phyloP scores from a whole-genome alignment of 2,797 vertebrate genomes.

The Atherinosoma microstoma region DNA sequence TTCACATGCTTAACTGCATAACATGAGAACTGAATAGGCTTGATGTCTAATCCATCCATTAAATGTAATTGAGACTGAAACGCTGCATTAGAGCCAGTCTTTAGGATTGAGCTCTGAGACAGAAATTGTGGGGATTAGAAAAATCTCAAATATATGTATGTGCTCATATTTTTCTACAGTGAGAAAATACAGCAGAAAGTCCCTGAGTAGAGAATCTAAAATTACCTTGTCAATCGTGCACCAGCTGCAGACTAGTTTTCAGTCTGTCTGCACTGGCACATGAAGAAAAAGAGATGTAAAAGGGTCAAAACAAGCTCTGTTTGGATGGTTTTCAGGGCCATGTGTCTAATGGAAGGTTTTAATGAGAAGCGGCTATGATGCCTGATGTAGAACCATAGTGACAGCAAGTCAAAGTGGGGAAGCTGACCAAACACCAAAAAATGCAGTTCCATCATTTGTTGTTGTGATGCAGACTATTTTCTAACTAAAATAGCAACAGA shows the following conservation, averaged over 20 bases:
- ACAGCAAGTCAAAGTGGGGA: slow-evolving; percentile 70
- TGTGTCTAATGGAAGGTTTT: slow-evolving; percentile 77
- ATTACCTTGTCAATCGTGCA: slow-evolving; percentile 73
- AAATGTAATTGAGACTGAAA: slow-evolving; percentile 74
- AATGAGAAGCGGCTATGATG: slow-evolving; percentile 75
- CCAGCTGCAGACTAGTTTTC: slow-evolving; percentile 56
- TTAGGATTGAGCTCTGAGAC: slow-evolving; percentile 65
- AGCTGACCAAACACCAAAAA: slow-evolving; percentile 55
- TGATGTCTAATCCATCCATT: slow-evolving; percentile 75
- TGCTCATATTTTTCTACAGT: slow-evolving; percentile 42
- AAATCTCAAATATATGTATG: slow-evolving; percentile 63
- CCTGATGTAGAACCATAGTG: slow-evolving; percentile 73
- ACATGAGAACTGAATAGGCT: slow-evolving; percentile 63
- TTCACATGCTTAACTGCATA: slow-evolving; percentile 61
- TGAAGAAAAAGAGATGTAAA: slow-evolving; percentile 58
- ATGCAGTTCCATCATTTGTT: slow-evolving; percentile 68
- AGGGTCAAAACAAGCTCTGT: slow-evolving; percentile 71
- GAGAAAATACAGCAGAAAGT: slow-evolving; percentile 56
- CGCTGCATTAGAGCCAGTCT: slow-evolving; percentile 67
- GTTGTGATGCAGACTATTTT: slow-evolving; percentile 57
- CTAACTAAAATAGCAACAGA: slow-evolving; percentile 69
- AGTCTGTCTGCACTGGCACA: slow-evolving; percentile 49
- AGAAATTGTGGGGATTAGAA: slow-evolving; percentile 75
- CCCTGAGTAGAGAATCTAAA: slow-evolving; percentile 65
- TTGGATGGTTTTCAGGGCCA: slow-evolving; percentile 67